phyloP scores from a whole-genome alignment of 2,888 invertebrate species.

The Thera obeliscata region DNA sequence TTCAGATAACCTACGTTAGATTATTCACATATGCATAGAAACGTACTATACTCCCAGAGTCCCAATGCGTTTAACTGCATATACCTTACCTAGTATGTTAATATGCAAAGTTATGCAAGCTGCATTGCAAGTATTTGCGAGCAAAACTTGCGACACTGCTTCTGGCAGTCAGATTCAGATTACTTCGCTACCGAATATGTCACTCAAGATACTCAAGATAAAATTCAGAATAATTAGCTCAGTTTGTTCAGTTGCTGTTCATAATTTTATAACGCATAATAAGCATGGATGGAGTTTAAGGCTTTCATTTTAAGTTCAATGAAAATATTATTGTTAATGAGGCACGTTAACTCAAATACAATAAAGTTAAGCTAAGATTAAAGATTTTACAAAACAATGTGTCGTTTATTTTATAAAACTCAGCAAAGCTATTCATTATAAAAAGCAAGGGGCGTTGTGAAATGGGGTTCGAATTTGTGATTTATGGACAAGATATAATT shows the following conservation, averaged over 20 bases:
- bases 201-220: conserved; percentile 24
- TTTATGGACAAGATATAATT: conserved; percentile 32
- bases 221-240: conserved; percentile 14
- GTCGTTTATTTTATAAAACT: not conserved
- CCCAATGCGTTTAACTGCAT: conserved; percentile 61
- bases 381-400: not conserved
- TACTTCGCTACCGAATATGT: conserved; percentile 60
- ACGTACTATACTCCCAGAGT: conserved; percentile 27
- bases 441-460: conserved; percentile 26
- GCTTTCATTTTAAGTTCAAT: not conserved
- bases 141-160: conserved; percentile 63
- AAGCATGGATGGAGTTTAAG: not conserved
- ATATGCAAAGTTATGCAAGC: conserved; percentile 75
- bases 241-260: not conserved
- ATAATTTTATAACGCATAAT: not conserved
- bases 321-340: too few species aligned
- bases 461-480: conserved; percentile 34
- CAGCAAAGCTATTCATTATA: conserved; percentile 19
- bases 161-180: conserved; percentile 67
- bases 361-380: not conserved
- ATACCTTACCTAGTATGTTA: conserved; percentile 54
- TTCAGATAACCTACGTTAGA: not conserved
- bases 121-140: conserved; percentile 47
- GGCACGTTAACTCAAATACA: too few species aligned
- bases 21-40: conserved; percentile 24